phyloP scores from a whole-genome alignment of 2,888 invertebrate genomes.

The Abrostola triplasia region DNA sequence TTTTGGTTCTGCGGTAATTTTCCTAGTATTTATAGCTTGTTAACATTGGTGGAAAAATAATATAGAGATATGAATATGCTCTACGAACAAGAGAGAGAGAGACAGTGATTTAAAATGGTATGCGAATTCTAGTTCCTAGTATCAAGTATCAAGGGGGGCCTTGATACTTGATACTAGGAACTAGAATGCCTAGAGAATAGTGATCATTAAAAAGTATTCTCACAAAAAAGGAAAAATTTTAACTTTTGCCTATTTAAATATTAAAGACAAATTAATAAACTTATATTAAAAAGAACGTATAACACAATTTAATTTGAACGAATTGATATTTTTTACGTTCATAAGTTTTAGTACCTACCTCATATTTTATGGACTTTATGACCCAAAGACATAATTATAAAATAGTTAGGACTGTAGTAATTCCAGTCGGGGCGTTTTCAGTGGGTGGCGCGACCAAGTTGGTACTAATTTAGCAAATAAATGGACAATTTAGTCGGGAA shows the following conservation, averaged over 20 bases:
- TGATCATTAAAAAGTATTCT: no score
- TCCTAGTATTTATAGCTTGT: neutral
- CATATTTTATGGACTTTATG: constrained; percentile 50
- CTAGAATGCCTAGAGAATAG: no score
- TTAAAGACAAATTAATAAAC: neutral
- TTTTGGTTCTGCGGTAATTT: neutral
- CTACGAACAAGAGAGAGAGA: no score
- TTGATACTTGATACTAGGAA: no score
- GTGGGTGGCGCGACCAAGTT: constrained; percentile 59
- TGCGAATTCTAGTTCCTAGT: no score
- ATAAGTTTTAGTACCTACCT: constrained; percentile 18
- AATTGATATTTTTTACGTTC: constrained; percentile 19
- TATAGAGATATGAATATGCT: no score
- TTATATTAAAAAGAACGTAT: constrained; percentile 9
- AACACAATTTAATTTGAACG: constrained; percentile 8
- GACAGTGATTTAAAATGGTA: no score
- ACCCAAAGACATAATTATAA: constrained; percentile 59
- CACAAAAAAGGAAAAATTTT: no score
- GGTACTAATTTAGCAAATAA: constrained; percentile 71
- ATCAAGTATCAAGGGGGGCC: no score
- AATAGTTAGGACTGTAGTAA: constrained; percentile 60
- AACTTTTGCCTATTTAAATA: no score
- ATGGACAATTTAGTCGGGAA: constrained; percentile 69
- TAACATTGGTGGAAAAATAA: neutral
- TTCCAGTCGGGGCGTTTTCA: constrained; percentile 49